Conservation (phyloP, 2,888 invertebrate genomes). For the Amblyjoppa proteus region DNA sequence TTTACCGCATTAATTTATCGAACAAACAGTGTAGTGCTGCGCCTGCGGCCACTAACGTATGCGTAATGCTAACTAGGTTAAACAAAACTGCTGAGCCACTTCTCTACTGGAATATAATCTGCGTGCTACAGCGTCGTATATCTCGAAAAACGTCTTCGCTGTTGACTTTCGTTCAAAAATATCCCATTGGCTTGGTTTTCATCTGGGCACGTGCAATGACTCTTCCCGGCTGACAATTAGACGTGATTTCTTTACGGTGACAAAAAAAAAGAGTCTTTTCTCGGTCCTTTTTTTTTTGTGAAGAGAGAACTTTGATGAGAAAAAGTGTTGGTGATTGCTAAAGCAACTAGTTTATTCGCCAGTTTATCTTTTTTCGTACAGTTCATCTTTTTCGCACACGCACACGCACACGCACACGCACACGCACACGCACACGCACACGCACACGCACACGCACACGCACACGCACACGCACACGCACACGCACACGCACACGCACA, state of each 20-base stretch:
- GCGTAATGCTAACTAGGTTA: no score
- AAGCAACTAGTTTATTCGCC: slow-evolving; percentile 1
- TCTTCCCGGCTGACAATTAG: slow-evolving; percentile 34
- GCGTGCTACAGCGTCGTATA: background rate
- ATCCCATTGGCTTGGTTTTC: slow-evolving; percentile 21
- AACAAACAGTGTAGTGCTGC: no score
- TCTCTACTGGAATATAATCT: slow-evolving; percentile 11
- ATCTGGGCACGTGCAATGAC: slow-evolving; percentile 12
- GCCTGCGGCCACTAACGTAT: no score
- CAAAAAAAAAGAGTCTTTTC: background rate
- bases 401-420: no score
- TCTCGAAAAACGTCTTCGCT: slow-evolving; percentile 26
- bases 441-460: background rate
- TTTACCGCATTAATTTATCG: no score
- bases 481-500: no score
- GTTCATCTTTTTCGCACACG: no score
- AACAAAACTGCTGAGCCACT: background rate
- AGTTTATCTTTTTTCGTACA: background rate
- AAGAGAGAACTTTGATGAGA: background rate
- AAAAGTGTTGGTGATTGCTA: slow-evolving; percentile 7
- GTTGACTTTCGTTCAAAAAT: slow-evolving; percentile 32
- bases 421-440: no score
- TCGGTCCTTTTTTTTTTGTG: background rate
- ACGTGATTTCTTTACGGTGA: slow-evolving; percentile 16
- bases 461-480: no score